phyloP scores from a whole-genome alignment of 2,888 invertebrate species.

The Noctua janthina region DNA sequence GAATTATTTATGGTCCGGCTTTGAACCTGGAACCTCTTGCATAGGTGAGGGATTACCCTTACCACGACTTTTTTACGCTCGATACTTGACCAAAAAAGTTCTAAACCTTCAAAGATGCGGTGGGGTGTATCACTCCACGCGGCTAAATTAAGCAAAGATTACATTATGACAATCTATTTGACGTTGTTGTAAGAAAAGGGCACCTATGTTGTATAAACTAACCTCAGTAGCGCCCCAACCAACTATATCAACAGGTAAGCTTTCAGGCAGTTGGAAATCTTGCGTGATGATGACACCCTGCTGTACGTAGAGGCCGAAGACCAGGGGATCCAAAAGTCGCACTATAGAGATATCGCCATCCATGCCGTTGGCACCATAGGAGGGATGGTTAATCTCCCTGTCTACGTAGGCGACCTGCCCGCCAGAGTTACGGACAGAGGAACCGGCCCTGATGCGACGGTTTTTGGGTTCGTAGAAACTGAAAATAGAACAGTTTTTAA shows the following conservation, averaged over 20 bases:
- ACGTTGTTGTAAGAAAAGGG: neutral
- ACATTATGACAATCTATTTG: neutral
- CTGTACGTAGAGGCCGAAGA: constrained; percentile 65
- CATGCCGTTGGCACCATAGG: constrained; percentile 62
- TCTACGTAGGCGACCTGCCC: constrained; percentile 71
- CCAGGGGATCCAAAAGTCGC: constrained; percentile 61
- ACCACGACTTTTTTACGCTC: too few species aligned
- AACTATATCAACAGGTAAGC: constrained; percentile 69
- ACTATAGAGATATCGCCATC: constrained; percentile 78
- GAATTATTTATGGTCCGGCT: too few species aligned
- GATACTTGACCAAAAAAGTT: too few species aligned
- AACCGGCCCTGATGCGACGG: constrained; percentile 79
- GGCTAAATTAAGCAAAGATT: neutral
- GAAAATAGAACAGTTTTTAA: constrained; percentile 26
- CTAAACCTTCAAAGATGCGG: too few species aligned
- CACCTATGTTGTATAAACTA: constrained; percentile 39
- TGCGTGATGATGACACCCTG: constrained; percentile 67
- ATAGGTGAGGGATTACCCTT: too few species aligned
- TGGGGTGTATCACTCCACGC: too few species aligned
- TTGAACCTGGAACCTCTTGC: too few species aligned
- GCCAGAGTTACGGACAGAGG: constrained; percentile 73
- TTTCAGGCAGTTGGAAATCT: constrained; percentile 65
- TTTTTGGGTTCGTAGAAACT: constrained; percentile 64
- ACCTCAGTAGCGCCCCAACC: constrained; percentile 78
- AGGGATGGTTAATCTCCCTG: constrained; percentile 72